Conservation (phyloP, 2,113 vertebrate genomes). For the Zosterops pallidus region DNA sequence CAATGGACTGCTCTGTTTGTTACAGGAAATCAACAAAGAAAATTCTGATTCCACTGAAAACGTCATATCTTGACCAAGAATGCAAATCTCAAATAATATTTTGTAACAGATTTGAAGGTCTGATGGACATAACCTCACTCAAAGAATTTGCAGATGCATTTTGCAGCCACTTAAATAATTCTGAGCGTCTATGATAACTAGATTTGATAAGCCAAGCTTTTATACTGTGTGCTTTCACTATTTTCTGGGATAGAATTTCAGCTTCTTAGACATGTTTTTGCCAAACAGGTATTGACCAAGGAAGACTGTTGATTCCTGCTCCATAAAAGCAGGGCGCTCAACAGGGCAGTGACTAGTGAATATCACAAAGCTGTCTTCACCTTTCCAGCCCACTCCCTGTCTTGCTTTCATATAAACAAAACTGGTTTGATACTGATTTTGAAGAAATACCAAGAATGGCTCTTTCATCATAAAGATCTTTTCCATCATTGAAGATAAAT, state of each 20-base stretch:
- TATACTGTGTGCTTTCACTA: neutral
- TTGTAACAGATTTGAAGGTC: neutral
- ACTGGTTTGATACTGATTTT: neutral
- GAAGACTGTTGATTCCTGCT: neutral
- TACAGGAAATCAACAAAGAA: neutral
- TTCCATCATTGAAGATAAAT: neutral
- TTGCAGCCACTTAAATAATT: rapidly evolving
- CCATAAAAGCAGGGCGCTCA: neutral
- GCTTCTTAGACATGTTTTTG: neutral
- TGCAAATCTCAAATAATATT: neutral
- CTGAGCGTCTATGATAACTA: neutral
- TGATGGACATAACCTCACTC: neutral
- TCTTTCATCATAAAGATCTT: neutral
- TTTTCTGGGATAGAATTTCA: neutral
- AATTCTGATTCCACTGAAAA: neutral
- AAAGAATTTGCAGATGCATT: neutral
- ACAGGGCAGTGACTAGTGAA: neutral
- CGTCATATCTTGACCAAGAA: neutral
- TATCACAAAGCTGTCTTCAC: neutral
- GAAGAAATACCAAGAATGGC: neutral
- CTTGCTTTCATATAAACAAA: neutral
- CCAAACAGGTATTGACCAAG: neutral
- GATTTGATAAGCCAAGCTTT: neutral
- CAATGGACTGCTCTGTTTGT: neutral
- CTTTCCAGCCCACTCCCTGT: neutral